A percentile compares a stretch with the other conserved stretches of the same genome.
phyloP scores from a whole-genome alignment of 2,797 vertebrate species.

The Pipistrellus kuhlii region DNA sequence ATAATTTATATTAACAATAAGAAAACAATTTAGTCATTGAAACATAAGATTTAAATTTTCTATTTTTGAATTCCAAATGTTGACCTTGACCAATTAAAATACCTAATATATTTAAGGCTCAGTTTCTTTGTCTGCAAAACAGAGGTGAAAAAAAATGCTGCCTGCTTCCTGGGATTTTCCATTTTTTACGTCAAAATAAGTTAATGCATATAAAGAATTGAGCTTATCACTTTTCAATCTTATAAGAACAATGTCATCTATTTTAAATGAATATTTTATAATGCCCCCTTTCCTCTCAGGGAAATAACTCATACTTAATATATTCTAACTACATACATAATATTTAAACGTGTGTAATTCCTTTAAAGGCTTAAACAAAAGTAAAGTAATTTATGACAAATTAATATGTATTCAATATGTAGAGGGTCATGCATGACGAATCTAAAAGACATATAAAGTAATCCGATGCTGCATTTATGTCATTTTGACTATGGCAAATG shows the following conservation, averaged over 20 bases:
- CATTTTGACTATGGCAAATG: background rate
- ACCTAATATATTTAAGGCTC: background rate
- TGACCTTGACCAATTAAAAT: constrained; percentile 12
- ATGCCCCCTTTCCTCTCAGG: background rate
- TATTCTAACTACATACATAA: background rate
- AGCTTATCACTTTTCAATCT: background rate
- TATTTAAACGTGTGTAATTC: background rate
- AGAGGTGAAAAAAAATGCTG: background rate
- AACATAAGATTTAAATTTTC: background rate
- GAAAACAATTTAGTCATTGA: background rate
- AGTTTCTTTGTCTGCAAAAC: background rate
- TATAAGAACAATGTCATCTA: background rate
- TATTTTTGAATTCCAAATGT: background rate
- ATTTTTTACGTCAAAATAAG: background rate
- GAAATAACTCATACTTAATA: background rate
- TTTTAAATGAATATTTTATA: constrained; percentile 4
- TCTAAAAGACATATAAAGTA: background rate
- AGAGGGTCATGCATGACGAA: background rate
- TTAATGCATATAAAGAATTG: background rate
- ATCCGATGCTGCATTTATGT: background rate
- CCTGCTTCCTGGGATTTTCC: background rate
- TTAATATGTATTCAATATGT: background rate
- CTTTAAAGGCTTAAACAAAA: background rate
- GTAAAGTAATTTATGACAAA: background rate
- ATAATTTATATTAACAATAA: constrained; percentile 13